Conservation (phyloP, 2,888 invertebrate species). For the Thera britannica region DNA sequence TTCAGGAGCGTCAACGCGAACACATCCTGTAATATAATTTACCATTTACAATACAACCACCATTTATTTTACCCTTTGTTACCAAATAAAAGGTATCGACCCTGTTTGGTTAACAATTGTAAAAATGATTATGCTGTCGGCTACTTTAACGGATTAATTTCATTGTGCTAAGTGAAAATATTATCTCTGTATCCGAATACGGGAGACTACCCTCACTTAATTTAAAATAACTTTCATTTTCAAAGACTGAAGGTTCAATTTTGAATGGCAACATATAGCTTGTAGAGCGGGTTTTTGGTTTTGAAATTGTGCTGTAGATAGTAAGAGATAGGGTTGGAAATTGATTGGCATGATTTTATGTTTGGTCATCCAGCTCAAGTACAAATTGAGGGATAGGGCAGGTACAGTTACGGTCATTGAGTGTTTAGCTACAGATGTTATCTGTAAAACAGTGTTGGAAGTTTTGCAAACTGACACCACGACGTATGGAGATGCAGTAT, state of each 20-base stretch:
- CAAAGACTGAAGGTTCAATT: not conserved
- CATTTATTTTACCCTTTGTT: conserved; percentile 62
- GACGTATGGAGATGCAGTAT: conserved; percentile 40
- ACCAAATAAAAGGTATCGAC: conserved; percentile 60
- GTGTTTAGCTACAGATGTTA: conserved; percentile 71
- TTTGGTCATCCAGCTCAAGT: conserved; percentile 38
- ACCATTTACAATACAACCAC: conserved; percentile 58
- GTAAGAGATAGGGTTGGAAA: not conserved
- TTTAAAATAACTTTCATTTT: conserved; percentile 13
- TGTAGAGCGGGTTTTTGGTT: not conserved
- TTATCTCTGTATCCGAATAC: conserved; percentile 36
- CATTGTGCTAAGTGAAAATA: conserved; percentile 61
- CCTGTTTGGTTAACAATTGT: conserved; percentile 73
- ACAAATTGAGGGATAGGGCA: conserved; percentile 64
- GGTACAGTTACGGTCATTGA: conserved; percentile 81
- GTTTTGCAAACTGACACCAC: conserved; percentile 66
- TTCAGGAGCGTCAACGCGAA: conserved; percentile 70
- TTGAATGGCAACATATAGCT: not conserved
- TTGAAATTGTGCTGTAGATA: not conserved
- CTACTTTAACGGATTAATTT: conserved; percentile 81
- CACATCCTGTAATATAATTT: conserved; percentile 69
- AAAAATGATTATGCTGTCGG: conserved; percentile 67
- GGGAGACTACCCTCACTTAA: not conserved
- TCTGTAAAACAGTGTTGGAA: conserved; percentile 78
- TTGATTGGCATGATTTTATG: conserved; percentile 20